phyloP scores from a whole-genome alignment of 2,797 vertebrate genomes.

The Lycodopsis pacificus region DNA sequence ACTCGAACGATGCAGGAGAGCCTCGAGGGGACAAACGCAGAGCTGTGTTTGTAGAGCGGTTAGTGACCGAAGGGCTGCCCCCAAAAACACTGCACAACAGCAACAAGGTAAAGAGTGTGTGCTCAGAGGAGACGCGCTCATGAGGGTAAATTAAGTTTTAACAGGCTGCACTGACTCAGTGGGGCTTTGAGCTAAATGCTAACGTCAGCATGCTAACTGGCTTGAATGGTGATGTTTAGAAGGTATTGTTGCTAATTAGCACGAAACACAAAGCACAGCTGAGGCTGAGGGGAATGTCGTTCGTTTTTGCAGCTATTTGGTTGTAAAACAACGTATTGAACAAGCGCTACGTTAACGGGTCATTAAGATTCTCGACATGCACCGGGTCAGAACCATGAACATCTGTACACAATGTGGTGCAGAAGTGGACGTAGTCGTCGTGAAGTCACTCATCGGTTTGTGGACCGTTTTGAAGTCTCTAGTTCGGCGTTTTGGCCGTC shows the following conservation, averaged over 20 bases:
- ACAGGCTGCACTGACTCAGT: neutral
- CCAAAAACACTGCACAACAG: neutral
- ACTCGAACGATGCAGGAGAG: conserved; percentile 21
- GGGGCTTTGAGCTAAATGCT: too few species aligned
- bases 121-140: neutral
- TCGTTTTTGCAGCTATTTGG: too few species aligned
- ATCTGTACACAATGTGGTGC: neutral
- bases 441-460: neutral
- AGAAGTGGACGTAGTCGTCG: neutral
- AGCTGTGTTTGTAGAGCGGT: conserved; percentile 13
- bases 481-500: too few species aligned
- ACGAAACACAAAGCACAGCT: too few species aligned
- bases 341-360: too few species aligned
- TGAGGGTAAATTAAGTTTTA: neutral
- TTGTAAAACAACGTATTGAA: too few species aligned
- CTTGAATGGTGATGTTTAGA: too few species aligned
- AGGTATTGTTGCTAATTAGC: too few species aligned
- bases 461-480: too few species aligned
- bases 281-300: too few species aligned
- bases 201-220: too few species aligned
- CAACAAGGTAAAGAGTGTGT: neutral
- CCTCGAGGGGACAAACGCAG: conserved; percentile 6
- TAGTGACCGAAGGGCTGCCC: neutral
- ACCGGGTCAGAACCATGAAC: neutral
- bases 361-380: neutral